Evolutionary conservation across 2,888 invertebrate species (phyloP), one percentile per base, ranked within the genome.

Genomic region (Yponomeuta evonymella): DNA sequence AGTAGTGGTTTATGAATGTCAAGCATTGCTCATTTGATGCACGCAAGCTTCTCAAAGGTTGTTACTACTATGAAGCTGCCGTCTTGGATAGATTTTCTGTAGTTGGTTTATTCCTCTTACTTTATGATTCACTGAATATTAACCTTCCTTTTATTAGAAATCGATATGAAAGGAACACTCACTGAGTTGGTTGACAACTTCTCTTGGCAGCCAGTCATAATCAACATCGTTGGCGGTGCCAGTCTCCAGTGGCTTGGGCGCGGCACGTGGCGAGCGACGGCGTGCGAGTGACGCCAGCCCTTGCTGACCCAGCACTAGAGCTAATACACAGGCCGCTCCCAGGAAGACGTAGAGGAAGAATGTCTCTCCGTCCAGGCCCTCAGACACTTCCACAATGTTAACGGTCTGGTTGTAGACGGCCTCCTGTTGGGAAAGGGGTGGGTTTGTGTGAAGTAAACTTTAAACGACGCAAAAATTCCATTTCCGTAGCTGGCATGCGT

Each of bases 361-460:
- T 33, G 99, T 99, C 94, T 99, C 99, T 33, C 98, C 98, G 85
- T 99, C 99, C 72, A 99, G 93, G 71, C 99, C 98, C 87, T 98
- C 98, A 76, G 99, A 98, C 64, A 99, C 94, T 89, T 99, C 99
- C 4, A 98, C 95, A 72, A 99, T 97, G 88, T 97, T 97, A 48
- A 99, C 94, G 0, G 99, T 99, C 90, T 99, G 98, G 87, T 99
- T 99, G 94, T 97, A 99, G 3, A 99, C 98, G 66, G 99, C 97
- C 87, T 98, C 98, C 86, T 96, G 94, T 86, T 93, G 95, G 73
- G 64, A 69, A 58, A 51, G 51, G 71, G 71, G 29, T 65, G 63
- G 30, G 33, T 8, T 33, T 30, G 23, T 23, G 23, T 23, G 23
- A 12, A 58, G 12, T 4, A 51, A 12, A 12, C 5, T 33, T 33